phyloP scores from a whole-genome alignment of 1,140 invertebrate genomes.

The Cydia splendana region DNA sequence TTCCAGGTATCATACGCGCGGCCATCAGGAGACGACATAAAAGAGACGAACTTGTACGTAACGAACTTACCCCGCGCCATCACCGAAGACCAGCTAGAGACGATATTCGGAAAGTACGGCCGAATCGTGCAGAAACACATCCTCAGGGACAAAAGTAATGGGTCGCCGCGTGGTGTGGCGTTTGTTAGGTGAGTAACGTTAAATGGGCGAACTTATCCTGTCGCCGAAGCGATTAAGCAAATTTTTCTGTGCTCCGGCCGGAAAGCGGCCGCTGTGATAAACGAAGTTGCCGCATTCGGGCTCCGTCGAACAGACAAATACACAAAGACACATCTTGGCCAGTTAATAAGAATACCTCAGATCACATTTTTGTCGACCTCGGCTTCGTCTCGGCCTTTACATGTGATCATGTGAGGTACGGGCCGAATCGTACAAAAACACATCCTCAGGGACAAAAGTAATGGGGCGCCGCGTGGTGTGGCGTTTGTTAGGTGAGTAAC shows the following conservation, averaged over 20 bases:
- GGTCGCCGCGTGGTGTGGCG: slow-evolving; percentile 91
- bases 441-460: slow-evolving; percentile 92
- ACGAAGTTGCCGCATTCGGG: too few species aligned
- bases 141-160: slow-evolving; percentile 92
- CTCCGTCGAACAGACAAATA: too few species aligned
- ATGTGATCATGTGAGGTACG: slow-evolving; percentile 81
- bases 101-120: slow-evolving; percentile 92
- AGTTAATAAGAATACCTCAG: too few species aligned
- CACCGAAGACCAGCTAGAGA: slow-evolving; percentile 89
- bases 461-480: slow-evolving; percentile 91
- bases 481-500: slow-evolving; percentile 92
- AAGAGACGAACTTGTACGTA: slow-evolving; percentile 97
- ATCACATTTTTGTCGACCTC: too few species aligned
- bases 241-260: too few species aligned
- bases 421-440: slow-evolving; percentile 94
- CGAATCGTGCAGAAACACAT: slow-evolving; percentile 95
- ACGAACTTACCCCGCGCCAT: slow-evolving; percentile 94
- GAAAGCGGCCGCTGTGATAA: too few species aligned
- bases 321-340: too few species aligned
- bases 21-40: slow-evolving; percentile 94
- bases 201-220: slow-evolving; percentile 87
- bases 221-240: too few species aligned
- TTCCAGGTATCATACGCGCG: slow-evolving; percentile 93
- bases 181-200: slow-evolving; percentile 89
- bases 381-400: too few species aligned